Evolutionary conservation across 2,888 invertebrate genomes (phyloP), one percentile per base, ranked within the genome.

Genomic region (Colletes collaris): DNA sequence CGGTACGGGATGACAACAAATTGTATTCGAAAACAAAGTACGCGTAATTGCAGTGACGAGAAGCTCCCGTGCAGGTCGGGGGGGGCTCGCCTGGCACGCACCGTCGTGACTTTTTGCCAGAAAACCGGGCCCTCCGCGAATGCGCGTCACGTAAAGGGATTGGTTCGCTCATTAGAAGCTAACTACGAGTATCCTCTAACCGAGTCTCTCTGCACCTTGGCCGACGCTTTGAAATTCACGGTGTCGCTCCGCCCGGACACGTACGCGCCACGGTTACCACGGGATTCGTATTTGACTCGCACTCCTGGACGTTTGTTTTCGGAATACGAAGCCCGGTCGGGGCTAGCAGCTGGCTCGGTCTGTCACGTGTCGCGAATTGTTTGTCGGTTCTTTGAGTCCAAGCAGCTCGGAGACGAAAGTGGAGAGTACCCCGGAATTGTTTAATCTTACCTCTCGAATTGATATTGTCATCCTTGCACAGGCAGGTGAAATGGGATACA

Each of bases 141-240:
- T 88, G 83, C 87, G 27, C 74, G 72, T 84, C 86, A 85, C 89
- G 88, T 85, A 86, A 86, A 79, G 80, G 87, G 82, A 88, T 88
- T 84, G 86, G 84, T 83, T 86, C 84, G 82, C 85, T 87, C 86
- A 88, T 89, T 87, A 88, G 86, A 78, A 77, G 83, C 74, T 82
- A 85, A 87, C 87, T 83, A 81, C 77, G 82, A 82, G 79, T 69
- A 85, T 85, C 79, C 79, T 79, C 79, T 70, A 72, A 70, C 79
- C 74, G 78, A 55, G 79, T 79, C 84, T 27, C 72, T 59, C 71
- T 58, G 56, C 76, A 63, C 74, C 63, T 75, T 66, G 69, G 56
- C 46, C 49, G 11, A 49, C 65, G 60, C 78, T 84, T 81, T 83
- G 74, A 79, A 81, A 84, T 84, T 84, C 84, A 79, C 76, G 68